phyloP scores from a whole-genome alignment of 2,797 vertebrate species.

The Helarctos malayanus region DNA sequence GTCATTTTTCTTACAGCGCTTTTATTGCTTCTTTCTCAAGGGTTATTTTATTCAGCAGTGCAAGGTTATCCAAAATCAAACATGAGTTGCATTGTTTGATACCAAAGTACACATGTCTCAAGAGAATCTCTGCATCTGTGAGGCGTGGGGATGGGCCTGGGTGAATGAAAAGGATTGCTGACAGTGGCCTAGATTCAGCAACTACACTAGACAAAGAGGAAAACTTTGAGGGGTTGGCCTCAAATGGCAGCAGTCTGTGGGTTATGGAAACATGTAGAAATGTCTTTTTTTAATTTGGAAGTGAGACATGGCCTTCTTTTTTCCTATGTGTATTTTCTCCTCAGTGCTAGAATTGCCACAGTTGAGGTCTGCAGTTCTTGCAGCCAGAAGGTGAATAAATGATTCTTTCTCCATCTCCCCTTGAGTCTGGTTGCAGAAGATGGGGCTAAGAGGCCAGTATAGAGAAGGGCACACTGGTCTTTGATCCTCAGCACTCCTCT shows the following conservation, averaged over 20 bases:
- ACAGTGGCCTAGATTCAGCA: constrained; percentile 72
- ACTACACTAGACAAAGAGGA: constrained; percentile 72
- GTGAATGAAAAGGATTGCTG: constrained; percentile 65
- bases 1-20: constrained; percentile 77
- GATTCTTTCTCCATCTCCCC: constrained; percentile 44
- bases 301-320: constrained; percentile 83
- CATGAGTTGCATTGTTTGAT: constrained; percentile 74
- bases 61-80: constrained; percentile 84
- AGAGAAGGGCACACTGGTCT: neutral
- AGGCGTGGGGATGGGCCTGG: constrained; percentile 41
- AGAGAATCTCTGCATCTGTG: constrained; percentile 79
- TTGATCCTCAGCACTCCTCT: neutral
- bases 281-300: constrained; percentile 83
- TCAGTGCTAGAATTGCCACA: constrained; percentile 69
- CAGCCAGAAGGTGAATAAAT: constrained; percentile 73
- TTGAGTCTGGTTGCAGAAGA: neutral
- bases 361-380: constrained; percentile 59
- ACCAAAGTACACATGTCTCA: constrained; percentile 67
- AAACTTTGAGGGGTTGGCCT: constrained; percentile 74
- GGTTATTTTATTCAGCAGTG: constrained; percentile 81
- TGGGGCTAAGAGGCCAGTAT: neutral
- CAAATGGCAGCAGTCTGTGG: constrained; percentile 82
- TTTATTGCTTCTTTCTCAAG: constrained; percentile 85
- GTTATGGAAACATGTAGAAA: constrained; percentile 83
- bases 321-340: constrained; percentile 80